Conservation (phyloP, 2,113 vertebrate genomes). For the Empidonax alnorum region DNA sequence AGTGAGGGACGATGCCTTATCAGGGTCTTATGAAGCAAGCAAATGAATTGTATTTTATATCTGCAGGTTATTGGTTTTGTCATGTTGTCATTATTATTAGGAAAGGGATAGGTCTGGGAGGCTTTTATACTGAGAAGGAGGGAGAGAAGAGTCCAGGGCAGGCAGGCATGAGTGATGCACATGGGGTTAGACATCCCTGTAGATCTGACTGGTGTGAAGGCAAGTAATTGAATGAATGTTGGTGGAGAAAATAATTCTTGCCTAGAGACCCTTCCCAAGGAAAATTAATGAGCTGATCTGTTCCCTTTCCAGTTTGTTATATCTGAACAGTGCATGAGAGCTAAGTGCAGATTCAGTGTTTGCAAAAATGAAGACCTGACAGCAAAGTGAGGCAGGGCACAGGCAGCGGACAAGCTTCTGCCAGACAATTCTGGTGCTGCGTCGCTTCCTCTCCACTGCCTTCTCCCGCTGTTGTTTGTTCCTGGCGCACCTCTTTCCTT, state of each 20-base stretch:
- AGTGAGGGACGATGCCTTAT: not conserved
- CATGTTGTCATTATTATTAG: constrained; percentile 64
- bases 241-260: constrained; percentile 61
- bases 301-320: constrained; percentile 51
- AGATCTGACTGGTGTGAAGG: constrained; percentile 62
- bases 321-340: not conserved
- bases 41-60: constrained; percentile 52
- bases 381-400: not conserved
- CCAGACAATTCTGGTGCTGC: not conserved
- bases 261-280: constrained; percentile 62
- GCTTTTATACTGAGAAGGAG: constrained; percentile 1
- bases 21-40: constrained; percentile 35
- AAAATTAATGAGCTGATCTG: constrained; percentile 35
- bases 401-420: constrained; percentile 14
- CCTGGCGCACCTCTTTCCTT: not conserved
- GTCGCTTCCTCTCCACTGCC: not conserved
- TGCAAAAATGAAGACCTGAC: constrained; percentile 34
- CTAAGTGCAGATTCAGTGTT: constrained; percentile 14
- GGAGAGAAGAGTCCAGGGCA: constrained; percentile 42
- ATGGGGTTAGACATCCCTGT: constrained; percentile 54
- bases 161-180: constrained; percentile 58
- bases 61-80: constrained; percentile 67
- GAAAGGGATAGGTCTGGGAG: constrained; percentile 52
- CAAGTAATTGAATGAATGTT: constrained; percentile 61
- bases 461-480: not conserved